A percentile compares a stretch with the other conserved stretches of the same genome.
These are phyloP conservation scores for Neria commutata DNA, from an alignment of 2,888 invertebrate species.

Conservation along the genomic window DNA sequence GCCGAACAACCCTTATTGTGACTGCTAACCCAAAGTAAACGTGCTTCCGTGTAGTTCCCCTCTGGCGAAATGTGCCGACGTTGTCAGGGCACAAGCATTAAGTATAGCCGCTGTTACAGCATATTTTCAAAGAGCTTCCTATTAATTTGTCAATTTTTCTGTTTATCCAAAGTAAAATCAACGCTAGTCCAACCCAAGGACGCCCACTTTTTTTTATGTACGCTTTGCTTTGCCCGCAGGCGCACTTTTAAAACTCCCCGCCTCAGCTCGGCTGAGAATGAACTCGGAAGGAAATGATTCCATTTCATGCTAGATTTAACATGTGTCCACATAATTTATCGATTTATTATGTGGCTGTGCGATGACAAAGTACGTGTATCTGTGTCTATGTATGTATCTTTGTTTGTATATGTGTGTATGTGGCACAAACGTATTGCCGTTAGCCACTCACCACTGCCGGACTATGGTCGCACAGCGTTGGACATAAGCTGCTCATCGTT, in stretches of 20 bases:
- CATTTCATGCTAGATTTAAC: constrained; percentile 61
- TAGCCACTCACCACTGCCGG: background rate
- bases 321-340: constrained; percentile 59
- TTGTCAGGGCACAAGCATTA: no score
- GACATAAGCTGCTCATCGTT: no score
- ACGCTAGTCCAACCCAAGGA: background rate
- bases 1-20: no score
- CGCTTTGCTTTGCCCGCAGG: background rate
- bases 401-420: background rate
- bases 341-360: constrained; percentile 56
- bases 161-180: background rate
- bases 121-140: background rate
- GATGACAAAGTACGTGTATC: constrained; percentile 24
- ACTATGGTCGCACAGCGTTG: no score
- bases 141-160: background rate
- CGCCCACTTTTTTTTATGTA: background rate
- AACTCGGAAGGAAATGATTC: constrained; percentile 60
- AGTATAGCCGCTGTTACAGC: no score
- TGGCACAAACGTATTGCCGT: background rate
- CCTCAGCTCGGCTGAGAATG: no score
- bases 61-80: no score
- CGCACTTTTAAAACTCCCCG: background rate
- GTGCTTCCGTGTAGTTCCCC: no score
- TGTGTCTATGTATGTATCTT: constrained; percentile 1
- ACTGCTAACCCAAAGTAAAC: no score